Conservation (phyloP, 2,797 vertebrate genomes). For the Poeciliopsis gracilis region DNA sequence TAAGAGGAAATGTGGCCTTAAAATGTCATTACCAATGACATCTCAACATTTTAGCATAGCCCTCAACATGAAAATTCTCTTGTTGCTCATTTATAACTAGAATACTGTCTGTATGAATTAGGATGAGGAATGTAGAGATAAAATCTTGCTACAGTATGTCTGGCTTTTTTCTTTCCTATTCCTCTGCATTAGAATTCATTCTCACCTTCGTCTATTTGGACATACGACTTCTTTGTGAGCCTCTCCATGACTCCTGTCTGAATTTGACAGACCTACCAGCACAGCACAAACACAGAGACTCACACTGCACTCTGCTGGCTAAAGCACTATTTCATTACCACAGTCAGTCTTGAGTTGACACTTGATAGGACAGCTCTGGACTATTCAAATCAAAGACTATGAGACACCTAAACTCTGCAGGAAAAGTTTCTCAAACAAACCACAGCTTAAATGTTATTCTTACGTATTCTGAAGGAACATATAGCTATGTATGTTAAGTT, state of each 20-base stretch:
- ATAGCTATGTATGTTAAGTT: slow-evolving; percentile 14
- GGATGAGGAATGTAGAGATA: not conserved
- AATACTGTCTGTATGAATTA: slow-evolving; percentile 4
- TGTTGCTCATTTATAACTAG: not conserved
- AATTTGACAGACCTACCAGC: slow-evolving; percentile 50
- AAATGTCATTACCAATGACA: not conserved
- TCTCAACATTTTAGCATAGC: slow-evolving; percentile 2
- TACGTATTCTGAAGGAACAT: slow-evolving; percentile 20
- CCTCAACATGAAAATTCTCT: not conserved
- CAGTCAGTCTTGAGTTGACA: slow-evolving; percentile 30
- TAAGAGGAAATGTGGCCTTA: not conserved
- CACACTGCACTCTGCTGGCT: slow-evolving; percentile 47
- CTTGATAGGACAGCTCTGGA: slow-evolving; percentile 47
- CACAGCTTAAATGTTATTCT: slow-evolving; percentile 34
- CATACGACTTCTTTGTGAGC: slow-evolving; percentile 47
- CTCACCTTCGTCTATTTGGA: slow-evolving; percentile 28
- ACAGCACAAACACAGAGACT: slow-evolving; percentile 56
- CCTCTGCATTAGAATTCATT: slow-evolving; percentile 20
- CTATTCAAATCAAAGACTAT: slow-evolving; percentile 39
- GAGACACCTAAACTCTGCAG: slow-evolving; percentile 20
- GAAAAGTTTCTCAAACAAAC: slow-evolving; percentile 52
- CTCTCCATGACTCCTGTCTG: slow-evolving; percentile 37
- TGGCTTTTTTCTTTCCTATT: slow-evolving; percentile 16
- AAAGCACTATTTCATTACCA: slow-evolving; percentile 29
- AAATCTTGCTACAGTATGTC: not conserved